Base-by-base conservation (phyloP, 2,113 vertebrate genomes). In the Petrocephalus zakoni region DNA sequence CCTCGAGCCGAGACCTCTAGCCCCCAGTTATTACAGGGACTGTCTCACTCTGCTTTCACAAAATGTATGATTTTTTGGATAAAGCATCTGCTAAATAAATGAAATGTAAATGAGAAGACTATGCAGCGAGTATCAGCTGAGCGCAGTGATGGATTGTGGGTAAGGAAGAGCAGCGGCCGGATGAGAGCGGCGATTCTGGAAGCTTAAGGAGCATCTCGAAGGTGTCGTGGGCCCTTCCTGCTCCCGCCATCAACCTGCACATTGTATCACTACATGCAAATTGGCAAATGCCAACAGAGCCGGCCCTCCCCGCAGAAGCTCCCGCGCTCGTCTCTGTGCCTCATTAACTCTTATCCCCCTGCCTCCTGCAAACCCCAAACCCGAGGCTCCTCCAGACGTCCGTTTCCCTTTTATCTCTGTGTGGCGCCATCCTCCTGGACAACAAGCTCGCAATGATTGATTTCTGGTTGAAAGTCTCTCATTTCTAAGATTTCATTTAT, bases 381-480 rank as follows among this genome's bases (percentile, higher is more conserved):
- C 91, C 92, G 87, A 34, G 84, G 22, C 53, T n/a, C 90, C 89
- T 90, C 93, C 94, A 95, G 95, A 95, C 95, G 95, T 96, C 94
- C 94, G 93, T 93, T 95, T 95, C 94, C 94, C 95, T 94, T 92
- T 97, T 98, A 98, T 99, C 97, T 99, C 93, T 86, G 87, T 87
- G 91, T 97, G 98, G 98, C 98, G 98, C 98, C 98, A 93, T 96
- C 94, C 95, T 98, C 97, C 97, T 97, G 97, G 97, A 99, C 97
- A 96, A 95, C 95, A 96, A 92, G 95, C 95, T 94, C 96, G 93
- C 95, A 96, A 97, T 99, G 98, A 98, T 99, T 98, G 98, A 99
- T 99, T 99, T 94, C 97, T 95, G 93, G 89, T 95, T 97, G 98
- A 99, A 98, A 97, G 90, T 93, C 92, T 92, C 89, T 93, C 95